A percentile compares a stretch with the other conserved stretches of the same genome.
These are phyloP conservation scores for Emmelina monodactyla DNA, from an alignment of 2,888 invertebrate genomes.

Conservation along the genomic window DNA sequence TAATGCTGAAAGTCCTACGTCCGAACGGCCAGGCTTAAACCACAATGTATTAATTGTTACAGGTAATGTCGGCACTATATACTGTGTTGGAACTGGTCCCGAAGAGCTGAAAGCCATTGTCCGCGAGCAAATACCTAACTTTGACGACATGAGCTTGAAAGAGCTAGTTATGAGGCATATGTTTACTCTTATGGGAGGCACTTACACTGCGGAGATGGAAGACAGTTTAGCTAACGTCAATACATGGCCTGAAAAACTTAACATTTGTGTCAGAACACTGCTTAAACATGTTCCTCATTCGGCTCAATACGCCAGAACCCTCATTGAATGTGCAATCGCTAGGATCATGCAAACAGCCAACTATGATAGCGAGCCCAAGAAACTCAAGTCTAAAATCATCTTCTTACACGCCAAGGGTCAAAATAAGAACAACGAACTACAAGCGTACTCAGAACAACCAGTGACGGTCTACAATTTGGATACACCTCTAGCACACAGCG, in stretches of 20 bases:
- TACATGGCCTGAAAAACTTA: constrained; percentile 23
- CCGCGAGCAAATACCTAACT: constrained; percentile 22
- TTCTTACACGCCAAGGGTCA: constrained; percentile 18
- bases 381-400: constrained; percentile 24
- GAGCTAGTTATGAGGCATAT: constrained; percentile 29
- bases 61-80: constrained; percentile 36
- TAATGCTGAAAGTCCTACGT: too few species aligned
- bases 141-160: constrained; percentile 25
- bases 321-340: constrained; percentile 25
- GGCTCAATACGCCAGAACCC: constrained; percentile 28
- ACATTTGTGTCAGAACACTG: constrained; percentile 23
- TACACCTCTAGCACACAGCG: constrained; percentile 20
- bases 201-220: constrained; percentile 14
- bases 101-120: constrained; percentile 23
- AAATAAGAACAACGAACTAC: constrained; percentile 8
- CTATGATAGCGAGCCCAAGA: constrained; percentile 14
- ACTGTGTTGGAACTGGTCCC: constrained; percentile 31
- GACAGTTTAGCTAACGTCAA: constrained; percentile 10
- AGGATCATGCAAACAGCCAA: constrained; percentile 19
- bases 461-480: constrained; percentile 22
- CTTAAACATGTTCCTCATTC: constrained; percentile 30
- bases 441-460: constrained; percentile 21
- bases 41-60: constrained; percentile 11
- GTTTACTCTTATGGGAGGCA: constrained; percentile 24
- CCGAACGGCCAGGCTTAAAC: too few species aligned